Percentiles rank a stretch among this genome's conserved stretches.
Evolutionary conservation across 2,797 vertebrate genomes (phyloP).

Genomic region (Gallinago nigripennis): DNA sequence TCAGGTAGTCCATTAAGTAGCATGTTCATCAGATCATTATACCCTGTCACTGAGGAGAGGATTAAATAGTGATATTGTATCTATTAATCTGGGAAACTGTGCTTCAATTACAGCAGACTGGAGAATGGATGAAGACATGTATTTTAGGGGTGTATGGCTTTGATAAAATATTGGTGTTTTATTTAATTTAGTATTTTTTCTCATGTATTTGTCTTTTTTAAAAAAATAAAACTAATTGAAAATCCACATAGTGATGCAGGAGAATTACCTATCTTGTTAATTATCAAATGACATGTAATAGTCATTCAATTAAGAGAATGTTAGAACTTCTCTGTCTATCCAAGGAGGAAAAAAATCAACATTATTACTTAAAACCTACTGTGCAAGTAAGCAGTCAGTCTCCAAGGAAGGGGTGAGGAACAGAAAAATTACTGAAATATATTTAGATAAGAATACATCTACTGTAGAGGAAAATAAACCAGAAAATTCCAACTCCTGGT

Average conservation of each 20-base stretch:
- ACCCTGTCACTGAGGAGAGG: slow-evolving; percentile 32
- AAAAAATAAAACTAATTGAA: background rate
- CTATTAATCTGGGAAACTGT: slow-evolving; percentile 53
- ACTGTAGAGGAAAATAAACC: slow-evolving; percentile 16
- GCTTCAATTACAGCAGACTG: background rate
- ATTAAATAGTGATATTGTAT: slow-evolving; percentile 57
- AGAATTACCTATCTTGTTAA: background rate
- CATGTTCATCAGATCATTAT: slow-evolving; percentile 50
- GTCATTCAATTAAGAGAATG: background rate
- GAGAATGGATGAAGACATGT: slow-evolving; percentile 10
- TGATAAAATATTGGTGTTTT: background rate
- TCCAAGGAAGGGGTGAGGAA: background rate
- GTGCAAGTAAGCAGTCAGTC: background rate
- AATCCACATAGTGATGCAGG: background rate
- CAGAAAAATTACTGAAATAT: slow-evolving; percentile 15
- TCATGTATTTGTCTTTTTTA: background rate
- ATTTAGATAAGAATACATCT: background rate
- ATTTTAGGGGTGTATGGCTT: background rate
- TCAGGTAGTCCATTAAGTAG: slow-evolving; percentile 42
- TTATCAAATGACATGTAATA: background rate
- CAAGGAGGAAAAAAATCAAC: background rate
- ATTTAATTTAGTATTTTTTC: background rate
- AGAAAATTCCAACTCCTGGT: background rate
- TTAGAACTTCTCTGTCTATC: background rate
- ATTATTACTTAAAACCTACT: slow-evolving; percentile 1